Conservation (phyloP, 2,888 invertebrate species). For the Ptycholaimellus sp. region DNA sequence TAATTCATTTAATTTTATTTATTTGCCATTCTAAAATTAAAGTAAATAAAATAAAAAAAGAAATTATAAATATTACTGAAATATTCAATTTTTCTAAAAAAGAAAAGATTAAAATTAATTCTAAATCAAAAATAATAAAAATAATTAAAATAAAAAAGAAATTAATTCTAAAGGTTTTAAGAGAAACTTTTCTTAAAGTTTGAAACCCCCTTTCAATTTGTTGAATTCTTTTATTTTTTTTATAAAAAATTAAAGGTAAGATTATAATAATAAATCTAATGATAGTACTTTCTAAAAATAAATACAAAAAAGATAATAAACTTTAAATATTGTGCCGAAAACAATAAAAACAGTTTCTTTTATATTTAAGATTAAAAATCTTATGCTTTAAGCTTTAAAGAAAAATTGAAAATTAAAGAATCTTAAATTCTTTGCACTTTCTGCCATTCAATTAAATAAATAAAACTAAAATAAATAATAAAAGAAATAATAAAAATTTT, state of each 20-base stretch:
- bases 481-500: slow-evolving; percentile 11
- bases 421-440: too few species aligned
- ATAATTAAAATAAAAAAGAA: slow-evolving; percentile 13
- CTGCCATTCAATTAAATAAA: too few species aligned
- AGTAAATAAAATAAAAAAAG: slow-evolving; percentile 38
- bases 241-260: too few species aligned
- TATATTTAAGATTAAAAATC: too few species aligned
- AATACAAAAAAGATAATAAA: too few species aligned
- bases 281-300: too few species aligned
- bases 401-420: slow-evolving; percentile 7
- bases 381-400: slow-evolving; percentile 1
- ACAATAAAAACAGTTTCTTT: too few species aligned
- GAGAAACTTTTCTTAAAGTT: not conserved
- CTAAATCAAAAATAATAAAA: slow-evolving; percentile 10
- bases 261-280: too few species aligned
- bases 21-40: slow-evolving; percentile 46
- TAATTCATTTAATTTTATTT: slow-evolving; percentile 53
- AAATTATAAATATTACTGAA: slow-evolving; percentile 49
- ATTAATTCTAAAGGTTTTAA: slow-evolving; percentile 9
- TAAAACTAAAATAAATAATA: too few species aligned
- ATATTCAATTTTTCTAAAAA: slow-evolving; percentile 38
- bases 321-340: too few species aligned
- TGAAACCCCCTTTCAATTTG: not conserved
- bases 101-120: slow-evolving; percentile 7
- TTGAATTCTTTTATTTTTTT: too few species aligned